A percentile compares a stretch with the other conserved stretches of the same genome.
phyloP scores from a whole-genome alignment of 30 jellyfish, hydroid and myxozoan species.

The Aurelia sp. region DNA sequence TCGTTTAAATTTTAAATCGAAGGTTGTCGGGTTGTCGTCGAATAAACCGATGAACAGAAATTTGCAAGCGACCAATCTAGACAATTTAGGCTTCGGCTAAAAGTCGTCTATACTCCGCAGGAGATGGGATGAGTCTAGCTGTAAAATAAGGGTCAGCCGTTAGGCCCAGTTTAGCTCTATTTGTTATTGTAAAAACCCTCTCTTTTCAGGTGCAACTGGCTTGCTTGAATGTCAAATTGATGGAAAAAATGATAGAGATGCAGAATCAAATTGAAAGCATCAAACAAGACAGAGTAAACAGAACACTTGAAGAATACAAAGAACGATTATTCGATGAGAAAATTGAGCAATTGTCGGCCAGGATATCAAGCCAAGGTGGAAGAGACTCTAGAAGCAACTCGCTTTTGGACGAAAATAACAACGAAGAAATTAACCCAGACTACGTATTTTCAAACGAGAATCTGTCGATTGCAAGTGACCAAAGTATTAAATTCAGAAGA shows the following conservation, averaged over 20 bases:
- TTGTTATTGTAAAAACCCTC: neutral
- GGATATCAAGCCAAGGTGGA: neutral
- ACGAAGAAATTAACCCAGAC: neutral
- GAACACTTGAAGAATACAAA: constrained; percentile 39
- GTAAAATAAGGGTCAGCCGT: neutral
- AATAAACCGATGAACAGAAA: no score
- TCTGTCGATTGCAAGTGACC: neutral
- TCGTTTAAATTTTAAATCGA: no score
- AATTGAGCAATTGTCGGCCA: constrained; percentile 10
- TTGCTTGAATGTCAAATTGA: constrained; percentile 48
- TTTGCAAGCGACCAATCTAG: no score
- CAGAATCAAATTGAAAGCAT: constrained; percentile 54
- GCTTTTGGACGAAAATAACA: constrained; percentile 17
- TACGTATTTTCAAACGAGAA: neutral
- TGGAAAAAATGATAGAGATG: constrained; percentile 73
- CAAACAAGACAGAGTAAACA: constrained; percentile 44
- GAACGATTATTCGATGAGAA: constrained; percentile 48
- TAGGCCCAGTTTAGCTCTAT: neutral
- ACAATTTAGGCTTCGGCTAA: no score
- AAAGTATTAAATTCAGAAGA: constrained; percentile 2
- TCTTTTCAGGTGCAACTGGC: constrained; percentile 57
- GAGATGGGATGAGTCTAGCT: neutral
- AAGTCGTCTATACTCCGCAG: no score
- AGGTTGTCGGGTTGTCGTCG: no score
- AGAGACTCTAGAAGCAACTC: neutral